Percentiles rank a stretch among this genome's conserved stretches.
Conservation (phyloP, 2,797 vertebrate genomes). For the Eulemur coronatus region DNA sequence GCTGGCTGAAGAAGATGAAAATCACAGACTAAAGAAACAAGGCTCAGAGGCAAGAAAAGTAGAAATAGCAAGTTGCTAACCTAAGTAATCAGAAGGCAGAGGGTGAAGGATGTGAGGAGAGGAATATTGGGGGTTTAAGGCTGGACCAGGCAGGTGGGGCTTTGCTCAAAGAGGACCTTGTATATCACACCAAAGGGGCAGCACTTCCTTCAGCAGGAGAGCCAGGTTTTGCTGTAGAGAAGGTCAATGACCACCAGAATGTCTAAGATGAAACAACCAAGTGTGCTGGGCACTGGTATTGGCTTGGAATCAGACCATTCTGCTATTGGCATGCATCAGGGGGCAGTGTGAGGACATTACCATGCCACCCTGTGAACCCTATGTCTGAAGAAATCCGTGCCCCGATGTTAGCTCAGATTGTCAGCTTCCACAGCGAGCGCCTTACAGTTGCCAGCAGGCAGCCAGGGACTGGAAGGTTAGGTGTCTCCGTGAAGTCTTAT, state of each 20-base stretch:
- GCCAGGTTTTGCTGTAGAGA: neutral
- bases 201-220: neutral
- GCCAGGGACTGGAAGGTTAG: constrained; percentile 25
- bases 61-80: neutral
- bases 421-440: constrained; percentile 25
- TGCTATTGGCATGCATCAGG: neutral
- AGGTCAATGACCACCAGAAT: neutral
- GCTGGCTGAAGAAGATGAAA: neutral
- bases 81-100: neutral
- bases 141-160: neutral
- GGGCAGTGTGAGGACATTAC: neutral
- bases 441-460: constrained; percentile 36
- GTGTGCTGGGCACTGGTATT: neutral
- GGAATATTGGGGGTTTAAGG: neutral
- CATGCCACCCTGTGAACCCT: neutral
- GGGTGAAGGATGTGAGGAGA: neutral
- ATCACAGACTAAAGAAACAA: neutral
- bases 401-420: constrained; percentile 52
- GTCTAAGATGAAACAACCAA: neutral
- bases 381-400: neutral
- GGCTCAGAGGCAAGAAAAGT: neutral
- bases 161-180: neutral
- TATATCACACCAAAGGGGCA: neutral
- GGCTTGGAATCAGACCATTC: neutral
- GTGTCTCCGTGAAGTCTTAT: constrained; percentile 42